These are phyloP conservation scores for Calliopum simillimum DNA, from an alignment of 2,888 invertebrate genomes.

Conservation along the genomic window DNA sequence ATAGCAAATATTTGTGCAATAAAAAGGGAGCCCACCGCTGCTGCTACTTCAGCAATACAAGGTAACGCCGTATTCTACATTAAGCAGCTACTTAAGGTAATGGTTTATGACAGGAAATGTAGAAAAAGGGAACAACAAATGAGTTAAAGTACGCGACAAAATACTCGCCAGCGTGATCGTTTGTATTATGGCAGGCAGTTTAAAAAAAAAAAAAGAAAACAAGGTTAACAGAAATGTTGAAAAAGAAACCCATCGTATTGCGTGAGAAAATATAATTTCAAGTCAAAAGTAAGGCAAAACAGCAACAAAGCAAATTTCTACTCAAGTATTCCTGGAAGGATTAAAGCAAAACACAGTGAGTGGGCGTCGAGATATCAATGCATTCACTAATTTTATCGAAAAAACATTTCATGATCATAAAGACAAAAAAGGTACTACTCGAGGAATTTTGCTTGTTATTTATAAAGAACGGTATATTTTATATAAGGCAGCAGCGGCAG, in stretches of 20 bases:
- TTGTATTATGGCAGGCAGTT: background rate
- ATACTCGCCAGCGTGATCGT: too few species aligned
- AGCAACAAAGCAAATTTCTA: too few species aligned
- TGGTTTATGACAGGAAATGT: slow-evolving; percentile 17
- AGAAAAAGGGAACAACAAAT: background rate
- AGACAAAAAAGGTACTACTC: too few species aligned
- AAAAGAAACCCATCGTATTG: background rate
- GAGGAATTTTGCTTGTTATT: too few species aligned
- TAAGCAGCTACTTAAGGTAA: background rate
- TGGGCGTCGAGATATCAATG: slow-evolving; percentile 6
- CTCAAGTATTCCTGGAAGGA: slow-evolving; percentile 22
- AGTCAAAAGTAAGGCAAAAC: background rate
- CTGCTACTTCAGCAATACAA: too few species aligned
- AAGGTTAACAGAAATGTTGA: background rate
- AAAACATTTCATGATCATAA: too few species aligned
- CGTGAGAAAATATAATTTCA: slow-evolving; percentile 23
- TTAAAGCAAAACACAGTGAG: background rate
- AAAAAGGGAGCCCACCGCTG: too few species aligned
- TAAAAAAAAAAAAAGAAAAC: background rate
- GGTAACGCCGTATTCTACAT: background rate
- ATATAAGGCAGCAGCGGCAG: too few species aligned
- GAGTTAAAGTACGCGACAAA: too few species aligned
- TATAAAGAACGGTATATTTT: too few species aligned
- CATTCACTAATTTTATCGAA: too few species aligned
- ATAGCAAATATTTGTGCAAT: too few species aligned